phyloP scores from a whole-genome alignment of 2,888 invertebrate genomes.

The Nudaria mundana region DNA sequence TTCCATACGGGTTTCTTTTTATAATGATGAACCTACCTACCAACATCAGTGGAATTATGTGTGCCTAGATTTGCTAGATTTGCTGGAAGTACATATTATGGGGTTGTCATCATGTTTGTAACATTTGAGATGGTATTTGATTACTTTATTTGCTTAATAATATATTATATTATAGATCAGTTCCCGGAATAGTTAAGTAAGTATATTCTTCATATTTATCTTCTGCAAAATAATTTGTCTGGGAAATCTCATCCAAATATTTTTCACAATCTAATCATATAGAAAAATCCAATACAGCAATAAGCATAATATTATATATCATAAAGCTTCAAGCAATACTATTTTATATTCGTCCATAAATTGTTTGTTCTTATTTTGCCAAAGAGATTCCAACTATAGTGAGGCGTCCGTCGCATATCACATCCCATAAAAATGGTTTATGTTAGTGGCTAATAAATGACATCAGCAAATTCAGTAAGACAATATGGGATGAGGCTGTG shows the following conservation, averaged over 20 bases:
- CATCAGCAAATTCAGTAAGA: slow-evolving; percentile 80
- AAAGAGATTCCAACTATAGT: slow-evolving; percentile 60
- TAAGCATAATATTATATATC: slow-evolving; percentile 25
- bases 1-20: too few species aligned
- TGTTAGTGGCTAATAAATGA: slow-evolving; percentile 81
- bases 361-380: slow-evolving; percentile 64
- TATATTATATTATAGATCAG: too few species aligned
- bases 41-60: too few species aligned
- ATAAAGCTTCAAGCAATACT: slow-evolving; percentile 52
- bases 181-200: too few species aligned
- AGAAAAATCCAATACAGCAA: slow-evolving; percentile 28
- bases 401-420: slow-evolving; percentile 65
- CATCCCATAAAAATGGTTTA: slow-evolving; percentile 79
- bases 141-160: too few species aligned
- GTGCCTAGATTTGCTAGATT: too few species aligned
- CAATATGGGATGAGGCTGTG: slow-evolving; percentile 73
- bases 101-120: too few species aligned
- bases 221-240: neutral
- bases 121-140: too few species aligned
- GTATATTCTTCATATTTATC: too few species aligned
- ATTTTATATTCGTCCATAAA: slow-evolving; percentile 73
- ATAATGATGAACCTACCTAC: too few species aligned
- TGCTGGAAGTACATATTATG: too few species aligned
- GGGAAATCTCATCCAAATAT: neutral
- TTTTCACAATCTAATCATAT: slow-evolving; percentile 9